phyloP scores from a whole-genome alignment of 2,113 vertebrate genomes.

The Tragelaphus scriptus region DNA sequence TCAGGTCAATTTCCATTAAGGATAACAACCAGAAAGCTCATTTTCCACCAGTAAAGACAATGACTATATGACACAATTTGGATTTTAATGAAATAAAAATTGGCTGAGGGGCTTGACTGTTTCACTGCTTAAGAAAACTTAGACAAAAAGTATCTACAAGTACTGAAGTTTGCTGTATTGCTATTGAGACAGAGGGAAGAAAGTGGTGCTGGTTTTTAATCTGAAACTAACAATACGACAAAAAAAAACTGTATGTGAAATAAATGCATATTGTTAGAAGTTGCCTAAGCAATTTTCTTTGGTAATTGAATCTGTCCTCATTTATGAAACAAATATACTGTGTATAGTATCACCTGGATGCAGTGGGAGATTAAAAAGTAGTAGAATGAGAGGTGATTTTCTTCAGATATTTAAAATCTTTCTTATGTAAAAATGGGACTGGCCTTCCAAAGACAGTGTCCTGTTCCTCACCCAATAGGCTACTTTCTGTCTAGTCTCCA shows the following conservation, averaged over 20 bases:
- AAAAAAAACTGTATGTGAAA: not conserved
- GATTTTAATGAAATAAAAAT: constrained; percentile 1
- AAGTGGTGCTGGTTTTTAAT: not conserved
- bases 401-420: not conserved
- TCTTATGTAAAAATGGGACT: not conserved
- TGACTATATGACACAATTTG: not conserved
- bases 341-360: not conserved
- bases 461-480: not conserved
- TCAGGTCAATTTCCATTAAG: not conserved
- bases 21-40: not conserved
- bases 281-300: not conserved
- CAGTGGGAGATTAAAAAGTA: not conserved
- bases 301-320: not conserved
- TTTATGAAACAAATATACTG: not conserved
- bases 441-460: not conserved
- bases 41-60: not conserved
- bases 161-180: not conserved
- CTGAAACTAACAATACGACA: not conserved
- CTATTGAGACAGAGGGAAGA: not conserved
- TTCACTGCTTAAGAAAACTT: not conserved
- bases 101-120: not conserved
- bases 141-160: not conserved
- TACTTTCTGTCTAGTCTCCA: not conserved
- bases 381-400: not conserved
- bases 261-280: not conserved